Evolutionary conservation across 2,113 vertebrate species (phyloP).

Genomic region (Rhinichthys klamathensis): DNA sequence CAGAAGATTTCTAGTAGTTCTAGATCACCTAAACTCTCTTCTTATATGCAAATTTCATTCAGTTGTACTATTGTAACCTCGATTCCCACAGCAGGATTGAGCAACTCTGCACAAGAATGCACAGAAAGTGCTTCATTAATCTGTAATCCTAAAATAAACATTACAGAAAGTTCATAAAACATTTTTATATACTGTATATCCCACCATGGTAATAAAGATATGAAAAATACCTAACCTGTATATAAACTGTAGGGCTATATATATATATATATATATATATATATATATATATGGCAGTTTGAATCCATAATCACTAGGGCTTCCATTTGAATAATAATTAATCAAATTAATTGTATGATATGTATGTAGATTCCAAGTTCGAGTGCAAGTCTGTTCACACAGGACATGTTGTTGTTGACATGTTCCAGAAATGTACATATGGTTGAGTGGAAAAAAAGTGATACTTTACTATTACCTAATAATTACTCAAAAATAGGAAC

Average conservation of each 20-base stretch:
- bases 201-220: not conserved
- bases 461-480: too few relatives aligned
- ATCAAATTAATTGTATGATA: not conserved
- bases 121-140: not conserved
- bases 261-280: too few relatives aligned
- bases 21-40: not conserved
- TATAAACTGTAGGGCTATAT: not conserved
- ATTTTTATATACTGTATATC: not conserved
- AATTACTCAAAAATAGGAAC: not conserved
- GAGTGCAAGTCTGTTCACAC: not conserved
- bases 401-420: not conserved
- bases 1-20: not conserved
- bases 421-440: too few relatives aligned
- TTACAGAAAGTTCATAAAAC: not conserved
- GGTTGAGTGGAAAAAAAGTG: too few relatives aligned
- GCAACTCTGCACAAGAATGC: not conserved
- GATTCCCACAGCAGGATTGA: not conserved
- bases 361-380: not conserved
- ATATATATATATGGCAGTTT: too few relatives aligned
- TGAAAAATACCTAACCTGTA: not conserved
- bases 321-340: not conserved
- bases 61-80: not conserved
- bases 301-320: too few relatives aligned
- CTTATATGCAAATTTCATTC: conserved; percentile 6
- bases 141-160: not conserved